These are phyloP conservation scores for Chorisops tibialis DNA, from an alignment of 2,888 invertebrate species.

Conservation along the genomic window DNA sequence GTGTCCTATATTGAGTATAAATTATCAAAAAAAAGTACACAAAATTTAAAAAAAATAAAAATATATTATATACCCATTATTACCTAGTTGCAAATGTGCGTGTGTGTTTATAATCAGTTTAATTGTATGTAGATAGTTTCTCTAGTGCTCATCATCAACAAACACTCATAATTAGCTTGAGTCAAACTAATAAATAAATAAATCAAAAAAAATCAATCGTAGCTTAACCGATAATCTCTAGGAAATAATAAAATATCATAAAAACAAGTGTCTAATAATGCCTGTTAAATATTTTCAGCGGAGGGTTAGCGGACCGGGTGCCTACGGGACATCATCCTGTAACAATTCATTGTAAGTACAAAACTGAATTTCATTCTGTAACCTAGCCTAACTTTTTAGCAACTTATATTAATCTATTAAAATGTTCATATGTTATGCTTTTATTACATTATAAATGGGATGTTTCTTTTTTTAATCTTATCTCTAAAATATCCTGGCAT, in stretches of 20 bases:
- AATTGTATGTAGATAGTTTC: slow-evolving; percentile 20
- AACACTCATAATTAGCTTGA: no score
- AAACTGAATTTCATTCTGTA: background rate
- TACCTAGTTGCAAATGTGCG: slow-evolving; percentile 17
- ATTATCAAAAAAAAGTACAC: slow-evolving; percentile 1
- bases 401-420: background rate
- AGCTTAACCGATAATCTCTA: no score
- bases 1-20: slow-evolving; percentile 22
- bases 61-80: slow-evolving; percentile 2
- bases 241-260: no score
- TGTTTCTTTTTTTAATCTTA: background rate
- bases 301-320: slow-evolving; percentile 53
- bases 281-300: slow-evolving; percentile 52
- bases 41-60: slow-evolving; percentile 5
- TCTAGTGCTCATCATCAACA: slow-evolving; percentile 11
- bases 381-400: background rate
- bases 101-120: slow-evolving; percentile 10
- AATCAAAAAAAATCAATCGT: no score
- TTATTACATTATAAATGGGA: background rate
- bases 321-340: slow-evolving; percentile 47
- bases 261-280: slow-evolving; percentile 37
- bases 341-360: slow-evolving; percentile 49
- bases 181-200: no score
- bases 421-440: no score
- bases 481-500: background rate